A percentile compares a stretch with the other conserved stretches of the same genome.
These are phyloP conservation scores for Sturmia bella DNA, from an alignment of 2,888 invertebrate species.

Conservation along the genomic window DNA sequence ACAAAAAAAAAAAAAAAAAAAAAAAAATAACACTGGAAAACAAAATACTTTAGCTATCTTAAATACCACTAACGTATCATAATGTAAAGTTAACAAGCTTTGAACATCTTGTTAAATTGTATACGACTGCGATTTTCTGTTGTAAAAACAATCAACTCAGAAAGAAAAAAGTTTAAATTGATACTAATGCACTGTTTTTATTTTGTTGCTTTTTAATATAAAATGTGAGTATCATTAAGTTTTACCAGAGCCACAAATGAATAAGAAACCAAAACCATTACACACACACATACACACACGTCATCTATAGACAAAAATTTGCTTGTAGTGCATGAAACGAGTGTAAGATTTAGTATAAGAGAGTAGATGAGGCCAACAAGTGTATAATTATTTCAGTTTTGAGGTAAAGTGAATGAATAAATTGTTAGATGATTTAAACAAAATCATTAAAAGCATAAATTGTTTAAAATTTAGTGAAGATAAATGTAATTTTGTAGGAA, in stretches of 20 bases:
- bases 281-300: neutral
- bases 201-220: constrained; percentile 28
- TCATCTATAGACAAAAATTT: constrained; percentile 2
- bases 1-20: constrained; percentile 39
- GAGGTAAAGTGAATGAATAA: constrained; percentile 64
- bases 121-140: constrained; percentile 43
- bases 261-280: constrained; percentile 1
- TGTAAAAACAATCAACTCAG: neutral
- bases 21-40: constrained; percentile 1
- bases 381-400: constrained; percentile 65
- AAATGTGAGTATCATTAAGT: constrained; percentile 64
- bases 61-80: constrained; percentile 64
- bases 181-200: constrained; percentile 63
- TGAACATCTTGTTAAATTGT: constrained; percentile 68
- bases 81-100: constrained; percentile 70
- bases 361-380: constrained; percentile 61
- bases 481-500: constrained; percentile 37
- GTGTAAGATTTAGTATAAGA: constrained; percentile 64
- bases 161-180: constrained; percentile 44
- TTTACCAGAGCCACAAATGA: constrained; percentile 15
- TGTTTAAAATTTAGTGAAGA: constrained; percentile 64
- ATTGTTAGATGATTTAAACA: constrained; percentile 68
- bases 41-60: constrained; percentile 26
- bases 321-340: neutral
- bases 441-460: constrained; percentile 66